Base-by-base conservation (phyloP, 2,888 invertebrate species). In the Drosophila neonasuta region DNA sequence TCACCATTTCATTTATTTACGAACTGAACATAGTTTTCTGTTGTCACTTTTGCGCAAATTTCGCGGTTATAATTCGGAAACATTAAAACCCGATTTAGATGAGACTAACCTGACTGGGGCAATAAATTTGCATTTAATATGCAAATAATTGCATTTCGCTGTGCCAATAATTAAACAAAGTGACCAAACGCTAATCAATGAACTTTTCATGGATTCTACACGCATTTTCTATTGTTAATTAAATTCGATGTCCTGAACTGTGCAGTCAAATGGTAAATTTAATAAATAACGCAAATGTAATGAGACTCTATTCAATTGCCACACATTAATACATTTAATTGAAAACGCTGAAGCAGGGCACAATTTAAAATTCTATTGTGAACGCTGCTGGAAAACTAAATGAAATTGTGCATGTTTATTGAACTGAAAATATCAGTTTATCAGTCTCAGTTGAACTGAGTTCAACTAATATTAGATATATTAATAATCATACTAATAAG, bases 241-340 rank as follows among this genome's bases (percentile, higher is more conserved):
- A 58, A 70, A 78, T 74, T 60, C 39, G 44, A 55, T 58, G 52
- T 51, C 24, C 30, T 60, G 52, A 34, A 32, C 42, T 45, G 62
- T n/a, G 29, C 46, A 60, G 49, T 62, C 65, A 64, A 56, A 68
- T 60, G 50, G 55, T 46, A 62, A 70, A 77, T 74, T 58, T 55
- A 61, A 59, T 67, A 60, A 67, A 78, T 67, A 34, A 71, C 49
- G 44, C 41, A 17, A 24, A 20, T 57, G 46, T 30, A 64, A 55
- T 49, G 41, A n/a, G 20, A 64, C 54, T 34, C 20, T 13, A 20
- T 62, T 51, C 60, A 61, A 66, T 71, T 65, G 48, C 48, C 62
- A 62, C 57, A 57, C 57, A 57, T 62, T 76, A 70, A 58, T 66
- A 68, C 44, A 77, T 74, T 72, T 64, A 39, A 68, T 67, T 68